These are phyloP conservation scores for Carcharodon carcharias DNA, from an alignment of 2,797 vertebrate species.

Conservation along the genomic window DNA sequence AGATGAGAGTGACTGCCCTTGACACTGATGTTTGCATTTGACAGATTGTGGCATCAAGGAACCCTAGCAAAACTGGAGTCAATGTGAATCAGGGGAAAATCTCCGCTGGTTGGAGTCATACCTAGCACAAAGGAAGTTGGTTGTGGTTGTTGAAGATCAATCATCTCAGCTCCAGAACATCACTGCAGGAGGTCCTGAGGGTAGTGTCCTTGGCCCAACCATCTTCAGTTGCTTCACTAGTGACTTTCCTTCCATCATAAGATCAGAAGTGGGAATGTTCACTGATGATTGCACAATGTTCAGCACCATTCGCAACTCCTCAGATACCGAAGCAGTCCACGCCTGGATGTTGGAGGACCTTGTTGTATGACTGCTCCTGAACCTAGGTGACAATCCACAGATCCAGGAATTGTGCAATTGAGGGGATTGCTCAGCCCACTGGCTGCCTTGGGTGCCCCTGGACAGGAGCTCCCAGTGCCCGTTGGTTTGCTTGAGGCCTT, in stretches of 20 bases:
- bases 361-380: background rate
- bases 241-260: background rate
- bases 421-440: background rate
- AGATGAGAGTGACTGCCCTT: too few species aligned
- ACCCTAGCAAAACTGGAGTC: too few species aligned
- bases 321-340: background rate
- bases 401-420: background rate
- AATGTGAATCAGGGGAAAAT: too few species aligned
- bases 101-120: background rate
- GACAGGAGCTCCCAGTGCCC: background rate
- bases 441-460: background rate
- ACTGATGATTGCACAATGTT: background rate
- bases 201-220: background rate
- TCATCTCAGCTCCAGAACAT: background rate
- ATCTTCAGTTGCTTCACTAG: background rate
- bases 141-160: background rate
- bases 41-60: too few species aligned
- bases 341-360: background rate
- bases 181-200: too few species aligned
- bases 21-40: too few species aligned
- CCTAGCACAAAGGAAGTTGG: too few species aligned
- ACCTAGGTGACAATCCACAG: background rate
- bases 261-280: background rate
- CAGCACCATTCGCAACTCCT: background rate
- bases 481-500: background rate